phyloP scores from a whole-genome alignment of 2,888 invertebrate genomes.

The Zonitis immaculata region DNA sequence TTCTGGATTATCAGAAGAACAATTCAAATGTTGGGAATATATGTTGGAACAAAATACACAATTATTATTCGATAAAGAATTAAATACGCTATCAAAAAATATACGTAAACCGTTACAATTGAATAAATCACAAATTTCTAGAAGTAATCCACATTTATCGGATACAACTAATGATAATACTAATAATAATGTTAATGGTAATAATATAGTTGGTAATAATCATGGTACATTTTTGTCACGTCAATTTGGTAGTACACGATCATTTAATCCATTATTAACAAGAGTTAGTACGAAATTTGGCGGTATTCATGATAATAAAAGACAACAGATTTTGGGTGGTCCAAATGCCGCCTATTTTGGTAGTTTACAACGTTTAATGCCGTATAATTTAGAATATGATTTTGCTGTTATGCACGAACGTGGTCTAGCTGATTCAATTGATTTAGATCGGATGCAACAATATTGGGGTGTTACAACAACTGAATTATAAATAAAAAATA shows the following conservation, averaged over 20 bases:
- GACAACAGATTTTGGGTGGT: constrained; percentile 62
- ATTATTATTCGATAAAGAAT: constrained; percentile 79
- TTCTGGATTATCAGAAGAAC: constrained; percentile 70
- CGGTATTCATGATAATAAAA: constrained; percentile 55
- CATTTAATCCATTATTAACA: constrained; percentile 62
- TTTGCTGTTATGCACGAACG: constrained; percentile 79
- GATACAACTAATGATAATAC: constrained; percentile 41
- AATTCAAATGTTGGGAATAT: constrained; percentile 90
- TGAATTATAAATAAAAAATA: constrained; percentile 62
- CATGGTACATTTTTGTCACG: constrained; percentile 59
- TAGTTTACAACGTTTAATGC: constrained; percentile 77
- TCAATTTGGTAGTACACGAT: constrained; percentile 75
- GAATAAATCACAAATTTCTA: constrained; percentile 59
- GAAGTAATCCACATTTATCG: constrained; percentile 67
- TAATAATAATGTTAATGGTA: constrained; percentile 40
- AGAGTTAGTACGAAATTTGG: constrained; percentile 58
- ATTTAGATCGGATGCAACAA: constrained; percentile 82
- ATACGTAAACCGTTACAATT: constrained; percentile 53
- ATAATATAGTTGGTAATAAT: constrained; percentile 29
- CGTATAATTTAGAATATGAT: constrained; percentile 78
- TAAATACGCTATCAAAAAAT: constrained; percentile 70
- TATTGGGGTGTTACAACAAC: constrained; percentile 90
- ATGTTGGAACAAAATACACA: constrained; percentile 90
- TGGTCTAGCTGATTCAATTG: constrained; percentile 67
- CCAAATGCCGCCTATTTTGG: constrained; percentile 86